Base-by-base conservation (phyloP, 2,797 vertebrate species). In the Lepilemur ruficaudatus region DNA sequence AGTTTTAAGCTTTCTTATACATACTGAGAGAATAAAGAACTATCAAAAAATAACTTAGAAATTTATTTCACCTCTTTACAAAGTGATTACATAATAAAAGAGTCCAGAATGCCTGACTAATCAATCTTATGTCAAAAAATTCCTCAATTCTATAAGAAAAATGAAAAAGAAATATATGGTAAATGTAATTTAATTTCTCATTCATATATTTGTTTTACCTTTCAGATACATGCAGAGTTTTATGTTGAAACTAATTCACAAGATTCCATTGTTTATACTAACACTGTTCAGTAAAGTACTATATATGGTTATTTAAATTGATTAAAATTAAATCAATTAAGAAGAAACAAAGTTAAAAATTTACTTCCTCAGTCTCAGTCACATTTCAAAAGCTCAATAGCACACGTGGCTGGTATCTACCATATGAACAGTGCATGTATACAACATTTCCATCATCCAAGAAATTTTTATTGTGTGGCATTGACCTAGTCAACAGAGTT, bases 271-370 rank as follows among this genome's bases (percentile, higher is more conserved):
- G 30, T 15, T 79, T 79, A 35, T 5, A 28, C 18, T 48, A 84
- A 28, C 43, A 14, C 18, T 67, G 17, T 20, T 23, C 28, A 38
- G 46, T 32, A 63, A 5, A 43, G 22, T 52, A 32, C 12, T 25
- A 83, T 25, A 81, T 50, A 70, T 30, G 30, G 7, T 25, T 61
- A 69, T 35, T 89, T 69, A 43, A 81, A 41, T 84, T 41, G 1
- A 91, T 80, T 81, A 88, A 79, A 93, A 82, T 81, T 43, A 65
- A 93, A 52, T 79, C 14, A 82, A 32, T 41, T 15, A 15, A 55
- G 91, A 91, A 81, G 59, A 87, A 65, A 70, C 35, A 87, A 79
- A 85, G 61, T 82, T 75, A 75, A 84, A 91, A 75, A 46, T 43
- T 70, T 30, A 72, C 59, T 72, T 89, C 5, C 22, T 82, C 25